A percentile compares a stretch with the other conserved stretches of the same genome.
Conservation (phyloP, 2,888 invertebrate species). For the Nephrocerus scutellatus region DNA sequence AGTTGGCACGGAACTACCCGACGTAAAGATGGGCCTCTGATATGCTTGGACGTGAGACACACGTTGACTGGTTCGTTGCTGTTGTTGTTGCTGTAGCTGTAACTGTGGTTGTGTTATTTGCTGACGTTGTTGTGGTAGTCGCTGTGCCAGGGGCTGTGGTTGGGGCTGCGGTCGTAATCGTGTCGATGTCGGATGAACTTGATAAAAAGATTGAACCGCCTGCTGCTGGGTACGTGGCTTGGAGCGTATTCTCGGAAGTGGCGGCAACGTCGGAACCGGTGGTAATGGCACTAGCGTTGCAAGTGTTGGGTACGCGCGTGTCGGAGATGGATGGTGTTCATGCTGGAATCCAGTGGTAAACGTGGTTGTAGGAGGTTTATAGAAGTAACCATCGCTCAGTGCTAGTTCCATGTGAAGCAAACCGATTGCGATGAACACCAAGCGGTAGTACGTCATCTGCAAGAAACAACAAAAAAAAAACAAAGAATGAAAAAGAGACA, state of each 20-base stretch:
- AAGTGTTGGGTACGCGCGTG: slow-evolving; percentile 22
- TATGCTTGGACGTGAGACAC: no score
- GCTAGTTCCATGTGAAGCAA: no score
- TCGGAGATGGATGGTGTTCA: slow-evolving; percentile 17
- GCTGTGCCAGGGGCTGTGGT: slow-evolving; percentile 16
- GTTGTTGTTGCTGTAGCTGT: slow-evolving; percentile 11
- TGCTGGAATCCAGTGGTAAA: no score
- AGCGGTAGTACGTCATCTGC: no score
- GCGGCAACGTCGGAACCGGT: slow-evolving; percentile 35
- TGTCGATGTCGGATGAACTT: slow-evolving; percentile 4
- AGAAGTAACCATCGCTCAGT: no score
- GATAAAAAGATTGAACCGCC: slow-evolving; percentile 1
- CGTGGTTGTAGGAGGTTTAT: no score
- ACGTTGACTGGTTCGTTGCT: no score
- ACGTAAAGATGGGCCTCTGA: no score
- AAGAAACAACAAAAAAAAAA: no score
- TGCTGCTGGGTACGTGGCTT: slow-evolving; percentile 10
- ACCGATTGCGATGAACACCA: no score
- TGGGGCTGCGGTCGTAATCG: slow-evolving; percentile 8
- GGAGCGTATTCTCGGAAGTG: slow-evolving; percentile 33
- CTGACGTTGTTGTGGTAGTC: slow-evolving; percentile 17
- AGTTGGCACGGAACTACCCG: no score
- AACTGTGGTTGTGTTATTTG: background rate
- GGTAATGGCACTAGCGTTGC: slow-evolving; percentile 37
- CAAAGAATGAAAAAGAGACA: no score